phyloP scores from a whole-genome alignment of 92 coral and sea anemone species.

The Umimayanthus kanabou region DNA sequence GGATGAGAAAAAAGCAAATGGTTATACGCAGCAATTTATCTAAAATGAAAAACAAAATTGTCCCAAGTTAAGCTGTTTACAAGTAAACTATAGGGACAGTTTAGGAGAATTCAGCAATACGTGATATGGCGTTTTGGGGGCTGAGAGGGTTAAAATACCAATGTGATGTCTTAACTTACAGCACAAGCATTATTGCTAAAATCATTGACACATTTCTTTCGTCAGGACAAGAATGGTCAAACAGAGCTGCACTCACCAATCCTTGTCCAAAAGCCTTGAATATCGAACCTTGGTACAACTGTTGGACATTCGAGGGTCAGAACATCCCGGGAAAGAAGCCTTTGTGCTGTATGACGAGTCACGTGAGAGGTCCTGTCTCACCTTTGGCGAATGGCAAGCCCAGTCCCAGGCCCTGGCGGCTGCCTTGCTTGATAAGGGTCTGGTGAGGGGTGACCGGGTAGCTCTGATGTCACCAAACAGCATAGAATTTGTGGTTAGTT shows the following conservation, averaged over 20 bases:
- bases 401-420: conserved; percentile 12
- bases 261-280: neutral
- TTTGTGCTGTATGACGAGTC: conserved; percentile 8
- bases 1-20: no score
- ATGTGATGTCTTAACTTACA: no score
- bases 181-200: no score
- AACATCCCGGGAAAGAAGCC: conserved; percentile 4
- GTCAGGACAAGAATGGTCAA: neutral
- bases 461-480: conserved; percentile 7
- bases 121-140: no score
- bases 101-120: no score
- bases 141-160: no score
- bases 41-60: no score
- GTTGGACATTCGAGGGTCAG: neutral
- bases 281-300: neutral
- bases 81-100: no score
- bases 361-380: neutral
- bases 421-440: neutral
- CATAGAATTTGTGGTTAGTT: neutral
- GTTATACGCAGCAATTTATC: no score
- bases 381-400: conserved; percentile 2
- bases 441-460: conserved; percentile 1
- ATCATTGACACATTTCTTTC: neutral
- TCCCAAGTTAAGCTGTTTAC: no score
- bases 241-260: neutral